Base-by-base conservation (phyloP, 1,140 invertebrate genomes). In the Monomorium pharaonis region DNA sequence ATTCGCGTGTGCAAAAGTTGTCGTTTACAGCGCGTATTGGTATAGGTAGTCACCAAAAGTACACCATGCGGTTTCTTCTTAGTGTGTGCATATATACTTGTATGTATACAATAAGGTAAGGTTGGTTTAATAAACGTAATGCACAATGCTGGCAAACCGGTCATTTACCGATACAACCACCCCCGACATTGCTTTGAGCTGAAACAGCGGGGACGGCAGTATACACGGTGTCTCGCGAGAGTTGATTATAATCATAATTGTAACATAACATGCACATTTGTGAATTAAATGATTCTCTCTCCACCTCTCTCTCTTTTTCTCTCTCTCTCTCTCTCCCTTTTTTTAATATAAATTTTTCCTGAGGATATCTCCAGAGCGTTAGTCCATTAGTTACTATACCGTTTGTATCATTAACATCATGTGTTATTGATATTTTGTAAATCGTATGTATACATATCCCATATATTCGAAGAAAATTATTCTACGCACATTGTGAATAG, bases 71-170 rank as follows among this genome's bases (percentile, higher is more conserved):
- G 81, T 78, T 84, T 87, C 87, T 81, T 27, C 60, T 76, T 63
- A 80, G 21, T 62, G n/a, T 78, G 58, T 81, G 4, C 37, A 63
- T 77, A 42, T 83, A 30, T 67, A 65, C 37, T 5, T 44, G 21
- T 3, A 7, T 84, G 54, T 58, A 47, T 30, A 24, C 37, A 9
- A 37, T 51, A 37, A 65, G 62, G 77, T 81, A 84, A 91, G 89
- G 84, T 88, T 90, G 80, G 77, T 83, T 90, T 90, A 90, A 90
- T 90, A 90, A 88, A 86, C 83, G 88, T 91, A 91, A 91, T 88
- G 89, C 75, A 65, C 63, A 86, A 91, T 75, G 86, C 89, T 84
- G 49, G 63, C 69, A 33, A 83, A 76, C 65, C 83, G 88, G 89
- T 78, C 78, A 83, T n/a, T 90, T 90, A 88, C 88, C 88, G 88